Base-by-base conservation (phyloP, 2,888 invertebrate genomes). In the Phymatocera aterrima region DNA sequence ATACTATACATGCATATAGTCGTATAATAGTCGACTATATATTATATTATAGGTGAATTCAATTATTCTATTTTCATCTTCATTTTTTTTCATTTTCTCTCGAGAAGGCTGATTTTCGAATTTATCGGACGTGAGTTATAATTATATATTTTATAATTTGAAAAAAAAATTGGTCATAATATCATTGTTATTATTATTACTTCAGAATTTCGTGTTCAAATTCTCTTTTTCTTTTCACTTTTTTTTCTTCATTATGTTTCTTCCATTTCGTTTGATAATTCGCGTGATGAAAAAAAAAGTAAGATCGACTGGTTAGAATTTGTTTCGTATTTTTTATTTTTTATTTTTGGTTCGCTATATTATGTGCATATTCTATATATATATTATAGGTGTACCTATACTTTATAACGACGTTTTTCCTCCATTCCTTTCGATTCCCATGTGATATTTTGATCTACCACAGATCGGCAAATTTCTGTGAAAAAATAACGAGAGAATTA, bases 401-500 rank as follows among this genome's bases (percentile, higher is more conserved):
- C n/a, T n/a, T n/a, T n/a, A n/a, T n/a, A n/a, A n/a, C n/a, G n/a
- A n/a, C n/a, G n/a, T n/a, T n/a, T n/a, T 54, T 54, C 86, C 85
- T 83, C 87, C 12, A 43, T 10, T 43, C 43, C 8, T 43, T 43
- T 43, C 12, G 12, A 43, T 87, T 85, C 86, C 87, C 84, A 88
- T 90, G 90, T 90, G 90, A 90, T 90, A 90, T 89, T n/a, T n/a
- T 87, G 86, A 88, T 85, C 89, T 90, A 90, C 90, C 90, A 90
- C 90, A 90, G 90, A 90, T 88, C 88, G 40, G 75, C 18, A 60
- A 51, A 6, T 28, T 60, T 60, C 28, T 31, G 31, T 12, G n/a
- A 18, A 21, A 65, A 65, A 65, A n/a, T n/a, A n/a, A n/a, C n/a
- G n/a, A n/a, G n/a, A n/a, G n/a, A n/a, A n/a, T n/a, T n/a, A n/a